Percentiles rank a stretch among this genome's conserved stretches.
phyloP scores from a whole-genome alignment of 2,797 vertebrate species.

The Morus bassanus region DNA sequence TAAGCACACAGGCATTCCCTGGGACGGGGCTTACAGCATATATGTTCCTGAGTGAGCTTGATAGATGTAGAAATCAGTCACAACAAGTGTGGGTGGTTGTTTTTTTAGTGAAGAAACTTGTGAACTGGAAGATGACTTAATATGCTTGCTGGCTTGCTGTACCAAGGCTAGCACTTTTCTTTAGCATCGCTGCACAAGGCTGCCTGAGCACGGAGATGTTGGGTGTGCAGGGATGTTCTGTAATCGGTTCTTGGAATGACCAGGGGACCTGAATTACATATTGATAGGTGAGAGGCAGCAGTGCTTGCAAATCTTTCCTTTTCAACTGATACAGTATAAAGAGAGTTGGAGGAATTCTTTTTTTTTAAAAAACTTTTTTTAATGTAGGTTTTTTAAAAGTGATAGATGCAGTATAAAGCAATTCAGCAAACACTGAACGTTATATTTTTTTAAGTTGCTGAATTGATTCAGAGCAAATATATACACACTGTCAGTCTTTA shows the following conservation, averaged over 20 bases:
- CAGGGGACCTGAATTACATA: neutral
- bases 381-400: neutral
- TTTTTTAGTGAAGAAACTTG: neutral
- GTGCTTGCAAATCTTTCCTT: neutral
- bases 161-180: neutral
- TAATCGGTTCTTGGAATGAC: neutral
- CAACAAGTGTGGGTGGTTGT: neutral
- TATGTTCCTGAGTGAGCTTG: neutral
- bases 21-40: neutral
- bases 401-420: slow-evolving; percentile 10
- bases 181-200: neutral
- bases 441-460: slow-evolving; percentile 48
- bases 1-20: neutral
- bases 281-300: neutral
- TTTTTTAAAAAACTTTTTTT: neutral
- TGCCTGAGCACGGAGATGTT: neutral
- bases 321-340: neutral
- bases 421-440: slow-evolving; percentile 13
- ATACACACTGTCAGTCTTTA: neutral
- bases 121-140: neutral
- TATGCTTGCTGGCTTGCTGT: neutral
- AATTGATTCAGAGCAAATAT: slow-evolving; percentile 50
- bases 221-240: neutral
- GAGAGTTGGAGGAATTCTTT: neutral
- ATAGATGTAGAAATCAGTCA: neutral